A percentile compares a stretch with the other conserved stretches of the same genome.
These are phyloP conservation scores for Sitophilus oryzae DNA, from an alignment of 1,140 invertebrate genomes.

Conservation along the genomic window DNA sequence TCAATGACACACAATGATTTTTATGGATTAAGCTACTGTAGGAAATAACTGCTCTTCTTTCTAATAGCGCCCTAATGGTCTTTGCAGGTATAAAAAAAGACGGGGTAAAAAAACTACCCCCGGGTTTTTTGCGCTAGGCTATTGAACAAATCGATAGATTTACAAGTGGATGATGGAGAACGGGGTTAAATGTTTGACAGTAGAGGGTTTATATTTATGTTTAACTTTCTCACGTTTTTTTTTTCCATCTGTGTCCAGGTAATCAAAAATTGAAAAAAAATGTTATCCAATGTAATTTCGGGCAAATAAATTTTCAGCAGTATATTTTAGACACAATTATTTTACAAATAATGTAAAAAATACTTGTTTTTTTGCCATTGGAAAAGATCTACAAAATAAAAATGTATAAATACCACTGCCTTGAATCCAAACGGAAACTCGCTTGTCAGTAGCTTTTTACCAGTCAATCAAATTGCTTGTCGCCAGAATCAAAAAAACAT, in stretches of 20 bases:
- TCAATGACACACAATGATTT: not conserved
- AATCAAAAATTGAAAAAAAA: too few species aligned
- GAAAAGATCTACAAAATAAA: too few species aligned
- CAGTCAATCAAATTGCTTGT: too few species aligned
- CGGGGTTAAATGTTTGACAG: slow-evolving; percentile 1
- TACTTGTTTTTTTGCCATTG: too few species aligned
- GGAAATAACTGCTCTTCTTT: not conserved
- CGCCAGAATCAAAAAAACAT: too few species aligned
- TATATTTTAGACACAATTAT: too few species aligned
- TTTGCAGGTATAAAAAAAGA: not conserved
- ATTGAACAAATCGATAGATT: slow-evolving; percentile 3
- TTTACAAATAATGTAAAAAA: too few species aligned
- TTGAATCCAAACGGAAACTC: too few species aligned
- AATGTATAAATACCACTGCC: too few species aligned
- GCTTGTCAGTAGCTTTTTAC: too few species aligned
- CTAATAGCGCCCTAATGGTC: slow-evolving; percentile 3
- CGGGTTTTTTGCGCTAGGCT: not conserved
- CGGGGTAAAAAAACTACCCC: not conserved
- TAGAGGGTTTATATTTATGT: not conserved
- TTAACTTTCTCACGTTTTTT: not conserved
- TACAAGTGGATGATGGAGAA: slow-evolving; percentile 1
- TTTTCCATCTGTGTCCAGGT: not conserved
- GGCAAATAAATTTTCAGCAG: too few species aligned
- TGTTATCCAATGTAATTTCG: too few species aligned
- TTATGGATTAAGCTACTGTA: not conserved